Base-by-base conservation (phyloP, 2,888 invertebrate genomes). In the Apodemia mormo region DNA sequence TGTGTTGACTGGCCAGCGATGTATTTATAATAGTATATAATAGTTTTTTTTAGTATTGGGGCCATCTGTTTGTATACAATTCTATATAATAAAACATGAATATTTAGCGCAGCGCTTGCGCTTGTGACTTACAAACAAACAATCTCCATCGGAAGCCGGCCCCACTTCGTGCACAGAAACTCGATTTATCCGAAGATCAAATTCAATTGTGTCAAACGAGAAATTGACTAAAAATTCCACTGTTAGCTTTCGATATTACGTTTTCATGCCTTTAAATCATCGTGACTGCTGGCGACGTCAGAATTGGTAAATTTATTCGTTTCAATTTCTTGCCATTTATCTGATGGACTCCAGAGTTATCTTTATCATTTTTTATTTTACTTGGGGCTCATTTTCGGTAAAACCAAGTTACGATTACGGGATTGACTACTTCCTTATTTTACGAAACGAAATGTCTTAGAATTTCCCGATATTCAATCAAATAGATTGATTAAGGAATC, bases 191-290 rank as follows among this genome's bases (percentile, higher is more conserved):
- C 81, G 82, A 80, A 83, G 88, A 87, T 87, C 87, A 89, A 90
- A 91, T 90, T 90, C 89, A 90, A 90, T 91, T 89, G 89, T 85
- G 86, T 83, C 88, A 83, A 86, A 84, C 82, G 86, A 85, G 87
- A 87, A 89, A 91, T 88, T 86, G 88, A 86, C 89, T 88, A 87
- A 90, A 90, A 91, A 90, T 88, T 90, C 87, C 79, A 81, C 79
- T 77, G 85, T 82, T 85, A 84, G 81, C 73, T 72, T 73, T 69
- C 75, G 74, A 77, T 78, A 79, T 79, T 79, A 79, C 79, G 73
- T 75, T 79, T 82, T 82, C 81, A 79, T 78, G 74, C 78, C 79
- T 81, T 81, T 79, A 76, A 79, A 83, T 82, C 72, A 61, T 68
- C 61, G 71, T 33, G 56, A 61, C 66, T 56, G 66, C 67, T 37